Evolutionary conservation across 2,113 vertebrate species (phyloP).

Genomic region (Eulemur rufifrons): DNA sequence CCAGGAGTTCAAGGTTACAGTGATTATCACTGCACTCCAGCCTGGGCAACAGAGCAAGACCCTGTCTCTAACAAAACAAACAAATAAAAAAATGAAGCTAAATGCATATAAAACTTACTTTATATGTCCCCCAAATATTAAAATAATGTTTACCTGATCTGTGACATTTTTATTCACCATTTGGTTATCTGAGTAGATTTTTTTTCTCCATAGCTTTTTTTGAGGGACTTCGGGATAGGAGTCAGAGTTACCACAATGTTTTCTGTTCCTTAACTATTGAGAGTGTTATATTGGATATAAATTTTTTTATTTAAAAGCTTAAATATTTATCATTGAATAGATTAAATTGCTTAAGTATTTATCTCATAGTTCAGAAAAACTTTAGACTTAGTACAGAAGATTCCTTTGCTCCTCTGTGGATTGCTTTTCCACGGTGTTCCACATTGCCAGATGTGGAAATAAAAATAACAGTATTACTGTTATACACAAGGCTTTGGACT

Average conservation of each 20-base stretch:
- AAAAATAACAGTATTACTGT: conserved; percentile 67
- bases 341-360: conserved; percentile 69
- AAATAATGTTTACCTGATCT: neutral
- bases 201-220: neutral
- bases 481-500: conserved; percentile 77
- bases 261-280: conserved; percentile 1
- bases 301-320: conserved; percentile 62
- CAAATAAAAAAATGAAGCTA: neutral
- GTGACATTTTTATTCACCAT: conserved; percentile 46
- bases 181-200: neutral
- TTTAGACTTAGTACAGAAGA: neutral
- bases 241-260: conserved; percentile 6
- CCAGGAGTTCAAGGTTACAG: too few species aligned
- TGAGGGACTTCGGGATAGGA: accelerated
- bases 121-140: neutral
- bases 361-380: conserved; percentile 36
- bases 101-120: conserved; percentile 34
- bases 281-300: conserved; percentile 19
- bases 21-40: too few species aligned
- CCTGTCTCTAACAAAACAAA: too few species aligned
- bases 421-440: conserved; percentile 71
- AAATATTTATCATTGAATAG: conserved; percentile 77
- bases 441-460: conserved; percentile 81
- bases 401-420: neutral
- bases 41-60: too few species aligned